phyloP scores from a whole-genome alignment of 2,888 invertebrate species.

The Cephus nigrinus region DNA sequence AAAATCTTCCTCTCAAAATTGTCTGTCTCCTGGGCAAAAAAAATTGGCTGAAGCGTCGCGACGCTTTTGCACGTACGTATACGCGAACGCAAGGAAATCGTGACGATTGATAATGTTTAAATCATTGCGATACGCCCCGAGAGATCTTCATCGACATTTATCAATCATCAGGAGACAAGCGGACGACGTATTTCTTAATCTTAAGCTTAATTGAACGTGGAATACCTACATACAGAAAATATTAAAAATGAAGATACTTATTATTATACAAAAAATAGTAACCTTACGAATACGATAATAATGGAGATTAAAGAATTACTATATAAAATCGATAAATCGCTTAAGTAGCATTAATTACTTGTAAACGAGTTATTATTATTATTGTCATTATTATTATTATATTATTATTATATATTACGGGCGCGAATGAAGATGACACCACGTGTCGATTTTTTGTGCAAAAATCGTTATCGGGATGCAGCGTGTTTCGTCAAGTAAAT shows the following conservation, averaged over 20 bases:
- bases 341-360: constrained; percentile 3
- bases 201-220: constrained; percentile 26
- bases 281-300: constrained; percentile 6
- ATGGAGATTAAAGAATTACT: background rate
- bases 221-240: constrained; percentile 49
- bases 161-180: background rate
- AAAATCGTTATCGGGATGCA: background rate
- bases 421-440: background rate
- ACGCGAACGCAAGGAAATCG: background rate
- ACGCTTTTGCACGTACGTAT: no score
- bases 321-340: constrained; percentile 3
- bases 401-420: constrained; percentile 5
- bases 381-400: constrained; percentile 24
- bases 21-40: background rate
- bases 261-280: constrained; percentile 18
- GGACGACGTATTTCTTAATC: constrained; percentile 15
- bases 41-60: background rate
- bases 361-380: constrained; percentile 29
- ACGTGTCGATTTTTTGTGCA: background rate
- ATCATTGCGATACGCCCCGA: background rate
- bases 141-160: background rate
- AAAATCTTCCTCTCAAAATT: background rate
- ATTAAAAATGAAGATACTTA: constrained; percentile 37
- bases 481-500: background rate
- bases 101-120: background rate